Conservation (phyloP, 1,140 invertebrate genomes). For the Drosophila kepulauana region DNA sequence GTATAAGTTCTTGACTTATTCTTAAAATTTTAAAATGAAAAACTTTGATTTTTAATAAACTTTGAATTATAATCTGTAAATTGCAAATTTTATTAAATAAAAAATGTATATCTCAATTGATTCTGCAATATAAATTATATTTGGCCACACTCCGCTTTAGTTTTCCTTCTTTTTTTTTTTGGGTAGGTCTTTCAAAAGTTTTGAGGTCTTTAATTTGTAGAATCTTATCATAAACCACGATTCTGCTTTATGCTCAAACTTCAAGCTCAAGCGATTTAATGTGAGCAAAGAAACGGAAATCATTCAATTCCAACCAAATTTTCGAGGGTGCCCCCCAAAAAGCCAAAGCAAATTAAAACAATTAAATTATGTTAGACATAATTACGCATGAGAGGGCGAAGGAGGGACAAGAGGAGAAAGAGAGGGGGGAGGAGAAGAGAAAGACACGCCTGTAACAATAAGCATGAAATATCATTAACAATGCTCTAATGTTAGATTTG, state of each 20-base stretch:
- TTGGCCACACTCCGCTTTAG: too few species aligned
- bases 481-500: slow-evolving; percentile 34
- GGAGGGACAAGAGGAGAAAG: not conserved
- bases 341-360: slow-evolving; percentile 61
- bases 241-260: not conserved
- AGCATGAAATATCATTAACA: slow-evolving; percentile 62
- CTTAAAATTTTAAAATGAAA: too few species aligned
- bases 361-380: slow-evolving; percentile 70
- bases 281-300: slow-evolving; percentile 20
- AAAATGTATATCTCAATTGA: too few species aligned
- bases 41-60: too few species aligned
- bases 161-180: too few species aligned
- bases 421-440: not conserved
- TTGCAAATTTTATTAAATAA: too few species aligned
- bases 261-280: not conserved
- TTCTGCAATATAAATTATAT: too few species aligned
- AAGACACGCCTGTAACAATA: slow-evolving; percentile 53
- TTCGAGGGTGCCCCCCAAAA: slow-evolving; percentile 31
- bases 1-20: too few species aligned
- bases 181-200: not conserved
- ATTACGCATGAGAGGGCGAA: slow-evolving; percentile 40
- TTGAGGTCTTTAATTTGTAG: not conserved
- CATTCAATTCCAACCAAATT: not conserved
- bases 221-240: not conserved
- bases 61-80: too few species aligned